Evolutionary conservation across 2,113 vertebrate genomes (phyloP).

Genomic region (Edolisoma coerulescens): DNA sequence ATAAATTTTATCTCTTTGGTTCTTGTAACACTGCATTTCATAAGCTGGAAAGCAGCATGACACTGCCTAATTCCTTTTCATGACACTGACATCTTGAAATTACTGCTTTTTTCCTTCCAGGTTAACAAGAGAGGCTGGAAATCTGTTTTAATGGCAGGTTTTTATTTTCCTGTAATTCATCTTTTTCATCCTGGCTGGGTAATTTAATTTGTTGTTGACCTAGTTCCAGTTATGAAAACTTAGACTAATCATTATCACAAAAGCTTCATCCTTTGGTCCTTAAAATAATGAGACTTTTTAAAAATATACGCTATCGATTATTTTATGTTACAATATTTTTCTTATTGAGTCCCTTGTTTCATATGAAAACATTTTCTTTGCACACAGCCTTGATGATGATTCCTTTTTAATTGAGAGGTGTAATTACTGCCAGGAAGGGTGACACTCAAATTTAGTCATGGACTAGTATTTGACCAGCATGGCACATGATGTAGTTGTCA

Average conservation of each 20-base stretch:
- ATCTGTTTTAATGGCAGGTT: background rate
- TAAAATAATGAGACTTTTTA: background rate
- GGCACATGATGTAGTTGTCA: background rate
- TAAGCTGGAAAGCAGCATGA: background rate
- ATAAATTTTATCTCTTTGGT: background rate
- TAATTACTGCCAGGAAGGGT: background rate
- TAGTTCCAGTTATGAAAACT: background rate
- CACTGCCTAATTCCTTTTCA: background rate
- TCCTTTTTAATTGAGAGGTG: background rate
- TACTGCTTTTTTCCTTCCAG: background rate
- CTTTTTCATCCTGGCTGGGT: background rate
- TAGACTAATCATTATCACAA: background rate
- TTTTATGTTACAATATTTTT: background rate
- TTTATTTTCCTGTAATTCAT: background rate
- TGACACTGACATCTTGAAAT: background rate
- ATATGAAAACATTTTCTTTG: background rate
- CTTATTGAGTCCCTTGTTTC: background rate
- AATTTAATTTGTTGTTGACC: constrained; percentile 20
- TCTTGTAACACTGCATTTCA: background rate
- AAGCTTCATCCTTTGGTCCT: background rate
- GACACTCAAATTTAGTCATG: background rate
- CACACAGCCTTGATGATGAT: background rate
- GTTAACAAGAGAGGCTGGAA: background rate
- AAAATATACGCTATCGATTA: background rate
- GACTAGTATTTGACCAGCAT: background rate